Evolutionary conservation across 2,113 vertebrate species (phyloP).

Genomic region (Himantopus leucocephalus): DNA sequence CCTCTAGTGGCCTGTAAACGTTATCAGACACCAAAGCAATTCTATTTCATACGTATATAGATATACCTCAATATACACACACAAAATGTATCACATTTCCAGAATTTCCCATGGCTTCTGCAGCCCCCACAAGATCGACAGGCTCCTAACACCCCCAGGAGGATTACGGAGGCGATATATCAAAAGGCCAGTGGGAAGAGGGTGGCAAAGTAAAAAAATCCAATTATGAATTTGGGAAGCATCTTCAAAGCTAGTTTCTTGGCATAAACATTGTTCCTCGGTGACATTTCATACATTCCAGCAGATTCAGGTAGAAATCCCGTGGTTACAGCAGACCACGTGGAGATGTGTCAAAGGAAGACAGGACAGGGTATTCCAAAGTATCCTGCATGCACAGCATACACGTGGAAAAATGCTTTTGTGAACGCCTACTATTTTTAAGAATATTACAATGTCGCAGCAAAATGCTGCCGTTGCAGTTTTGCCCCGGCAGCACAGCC

Average conservation of each 20-base stretch:
- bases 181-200: not conserved
- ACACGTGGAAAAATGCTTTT: not conserved
- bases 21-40: not conserved
- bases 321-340: not conserved
- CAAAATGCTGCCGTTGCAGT: not conserved
- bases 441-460: no score
- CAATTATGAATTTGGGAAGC: not conserved
- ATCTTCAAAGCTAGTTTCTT: not conserved
- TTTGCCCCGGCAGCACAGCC: not conserved
- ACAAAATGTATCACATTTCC: not conserved
- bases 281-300: not conserved
- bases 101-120: not conserved
- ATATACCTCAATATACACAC: accelerated
- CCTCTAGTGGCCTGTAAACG: not conserved
- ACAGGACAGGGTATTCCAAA: not conserved
- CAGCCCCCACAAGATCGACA: not conserved
- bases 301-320: not conserved
- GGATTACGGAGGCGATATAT: accelerated
- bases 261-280: accelerated
- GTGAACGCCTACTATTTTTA: accelerated
- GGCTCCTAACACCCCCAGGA: not conserved
- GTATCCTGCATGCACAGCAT: not conserved
- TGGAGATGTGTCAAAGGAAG: not conserved
- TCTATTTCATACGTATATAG: accelerated
- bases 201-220: not conserved